Conservation (phyloP, 2,797 vertebrate genomes). For the Urosaurus nigricauda region DNA sequence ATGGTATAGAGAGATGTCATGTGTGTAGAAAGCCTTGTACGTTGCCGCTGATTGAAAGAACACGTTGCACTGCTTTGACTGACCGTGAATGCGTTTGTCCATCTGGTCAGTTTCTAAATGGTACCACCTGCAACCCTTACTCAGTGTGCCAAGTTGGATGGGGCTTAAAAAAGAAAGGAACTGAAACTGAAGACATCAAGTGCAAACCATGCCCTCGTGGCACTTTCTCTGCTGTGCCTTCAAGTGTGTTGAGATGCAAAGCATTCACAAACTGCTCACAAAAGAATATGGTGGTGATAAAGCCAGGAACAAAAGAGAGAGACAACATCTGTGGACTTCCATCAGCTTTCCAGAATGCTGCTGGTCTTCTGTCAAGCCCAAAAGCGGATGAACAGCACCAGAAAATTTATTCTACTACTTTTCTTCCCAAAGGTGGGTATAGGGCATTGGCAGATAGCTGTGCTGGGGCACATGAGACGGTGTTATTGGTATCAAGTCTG, state of each 20-base stretch:
- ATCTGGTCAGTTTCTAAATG: constrained; percentile 81
- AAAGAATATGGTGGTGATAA: constrained; percentile 84
- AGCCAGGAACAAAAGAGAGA: constrained; percentile 84
- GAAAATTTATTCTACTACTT: constrained; percentile 70
- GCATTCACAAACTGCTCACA: constrained; percentile 87
- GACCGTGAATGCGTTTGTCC: constrained; percentile 92
- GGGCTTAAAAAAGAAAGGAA: constrained; percentile 90
- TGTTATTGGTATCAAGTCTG: not conserved
- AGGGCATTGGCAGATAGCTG: not conserved
- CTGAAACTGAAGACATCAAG: constrained; percentile 86
- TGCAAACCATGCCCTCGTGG: constrained; percentile 90
- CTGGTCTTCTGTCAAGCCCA: constrained; percentile 63
- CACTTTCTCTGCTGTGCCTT: constrained; percentile 90
- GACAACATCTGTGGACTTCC: constrained; percentile 88
- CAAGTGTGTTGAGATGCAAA: constrained; percentile 86
- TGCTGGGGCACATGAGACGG: not conserved
- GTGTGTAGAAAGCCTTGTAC: constrained; percentile 86
- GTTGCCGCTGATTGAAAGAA: constrained; percentile 85
- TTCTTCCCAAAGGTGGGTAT: constrained; percentile 78
- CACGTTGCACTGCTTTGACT: constrained; percentile 85
- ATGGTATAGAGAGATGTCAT: constrained; percentile 92
- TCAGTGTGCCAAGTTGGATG: constrained; percentile 87
- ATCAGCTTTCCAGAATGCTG: constrained; percentile 58
- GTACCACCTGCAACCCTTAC: constrained; percentile 83
- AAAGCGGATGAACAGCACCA: constrained; percentile 61